Conservation (phyloP, 2,113 vertebrate genomes). For the Melospiza melodia region DNA sequence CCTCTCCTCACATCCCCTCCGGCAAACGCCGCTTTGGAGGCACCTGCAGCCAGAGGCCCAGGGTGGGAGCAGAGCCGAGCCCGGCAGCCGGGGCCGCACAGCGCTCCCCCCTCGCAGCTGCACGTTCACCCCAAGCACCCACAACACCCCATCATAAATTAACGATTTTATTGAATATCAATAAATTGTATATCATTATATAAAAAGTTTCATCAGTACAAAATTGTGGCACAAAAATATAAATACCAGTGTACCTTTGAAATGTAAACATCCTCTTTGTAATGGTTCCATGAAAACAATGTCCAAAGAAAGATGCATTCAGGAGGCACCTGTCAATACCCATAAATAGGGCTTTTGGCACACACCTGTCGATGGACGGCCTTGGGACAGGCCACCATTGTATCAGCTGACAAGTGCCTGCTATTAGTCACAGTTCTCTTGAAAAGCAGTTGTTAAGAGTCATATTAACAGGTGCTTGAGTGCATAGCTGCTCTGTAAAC, state of each 20-base stretch:
- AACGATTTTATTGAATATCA: constrained; percentile 84
- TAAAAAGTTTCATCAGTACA: constrained; percentile 83
- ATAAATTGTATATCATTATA: constrained; percentile 84
- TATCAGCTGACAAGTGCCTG: constrained; percentile 76
- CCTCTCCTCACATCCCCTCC: not conserved
- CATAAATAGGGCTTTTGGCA: constrained; percentile 78
- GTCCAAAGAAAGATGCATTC: constrained; percentile 76
- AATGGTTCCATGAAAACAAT: constrained; percentile 71
- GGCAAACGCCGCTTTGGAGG: accelerated
- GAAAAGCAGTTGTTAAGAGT: constrained; percentile 80
- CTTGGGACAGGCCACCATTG: constrained; percentile 74
- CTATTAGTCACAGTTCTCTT: constrained; percentile 76
- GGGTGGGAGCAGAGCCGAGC: not conserved
- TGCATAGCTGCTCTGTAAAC: constrained; percentile 77
- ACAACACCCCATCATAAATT: constrained; percentile 76
- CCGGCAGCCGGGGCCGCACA: accelerated
- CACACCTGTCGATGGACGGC: constrained; percentile 64
- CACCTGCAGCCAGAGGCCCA: not conserved
- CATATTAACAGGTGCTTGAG: constrained; percentile 80
- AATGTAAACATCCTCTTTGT: constrained; percentile 86
- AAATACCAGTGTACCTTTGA: constrained; percentile 90
- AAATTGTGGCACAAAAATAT: constrained; percentile 83
- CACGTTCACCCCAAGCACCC: not conserved
- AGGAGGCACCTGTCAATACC: constrained; percentile 77
- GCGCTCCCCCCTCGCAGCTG: not conserved